Evolutionary conservation across 92 coral and sea anemone species (phyloP).

Genomic region (Plumapathes pennacea): DNA sequence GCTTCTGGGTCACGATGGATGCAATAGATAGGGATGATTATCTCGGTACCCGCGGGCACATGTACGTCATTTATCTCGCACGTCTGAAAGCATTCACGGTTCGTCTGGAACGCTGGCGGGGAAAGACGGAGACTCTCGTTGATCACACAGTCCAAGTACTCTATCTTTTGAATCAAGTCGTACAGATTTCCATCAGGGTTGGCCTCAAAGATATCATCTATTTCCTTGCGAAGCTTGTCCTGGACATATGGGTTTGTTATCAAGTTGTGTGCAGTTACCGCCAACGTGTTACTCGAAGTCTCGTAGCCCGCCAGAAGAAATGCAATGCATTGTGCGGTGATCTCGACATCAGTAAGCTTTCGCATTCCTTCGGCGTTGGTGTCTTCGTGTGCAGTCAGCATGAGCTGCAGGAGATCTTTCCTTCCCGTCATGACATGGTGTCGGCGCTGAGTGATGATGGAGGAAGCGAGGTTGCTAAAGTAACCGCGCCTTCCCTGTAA

Average conservation of each 20-base stretch:
- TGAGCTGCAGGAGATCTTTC: slow-evolving; percentile 57
- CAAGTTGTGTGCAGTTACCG: slow-evolving; percentile 10
- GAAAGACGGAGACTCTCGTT: slow-evolving; percentile 52
- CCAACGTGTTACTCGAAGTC: slow-evolving; percentile 27
- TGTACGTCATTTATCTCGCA: slow-evolving; percentile 27
- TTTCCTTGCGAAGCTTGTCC: slow-evolving; percentile 19
- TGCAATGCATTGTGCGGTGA: slow-evolving; percentile 32
- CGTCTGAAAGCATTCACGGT: slow-evolving; percentile 37
- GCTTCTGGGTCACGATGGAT: slow-evolving; percentile 62
- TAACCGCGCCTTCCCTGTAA: not conserved
- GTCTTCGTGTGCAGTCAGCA: slow-evolving; percentile 65
- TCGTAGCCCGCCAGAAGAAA: slow-evolving; percentile 39
- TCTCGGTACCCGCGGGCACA: slow-evolving; percentile 45
- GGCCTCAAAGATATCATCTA: slow-evolving; percentile 3
- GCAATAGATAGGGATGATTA: slow-evolving; percentile 41
- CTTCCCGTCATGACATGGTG: slow-evolving; percentile 25
- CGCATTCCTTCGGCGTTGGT: slow-evolving; percentile 38
- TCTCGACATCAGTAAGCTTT: slow-evolving; percentile 46
- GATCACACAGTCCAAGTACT: slow-evolving; percentile 66
- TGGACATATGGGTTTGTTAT: slow-evolving; percentile 18
- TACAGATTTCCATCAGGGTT: slow-evolving; percentile 42
- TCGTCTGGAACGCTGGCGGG: slow-evolving; percentile 56
- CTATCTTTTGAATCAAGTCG: slow-evolving; percentile 48
- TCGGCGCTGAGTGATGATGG: slow-evolving; percentile 44
- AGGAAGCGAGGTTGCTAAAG: slow-evolving; percentile 17